Conservation (phyloP, 2,113 vertebrate species). For the Ptilonorhynchus violaceus region DNA sequence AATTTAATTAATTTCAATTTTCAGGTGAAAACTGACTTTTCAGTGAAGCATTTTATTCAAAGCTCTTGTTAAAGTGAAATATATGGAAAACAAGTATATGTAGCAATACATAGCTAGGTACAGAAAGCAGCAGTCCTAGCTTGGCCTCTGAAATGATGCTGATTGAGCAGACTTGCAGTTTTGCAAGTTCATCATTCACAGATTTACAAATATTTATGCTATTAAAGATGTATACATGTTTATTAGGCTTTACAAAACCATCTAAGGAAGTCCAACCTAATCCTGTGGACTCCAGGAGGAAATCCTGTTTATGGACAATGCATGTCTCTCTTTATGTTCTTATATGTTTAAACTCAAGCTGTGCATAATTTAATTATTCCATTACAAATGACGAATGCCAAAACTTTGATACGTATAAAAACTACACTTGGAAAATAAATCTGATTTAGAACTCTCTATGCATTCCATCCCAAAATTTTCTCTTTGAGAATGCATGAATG, state of each 20-base stretch:
- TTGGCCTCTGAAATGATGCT: neutral
- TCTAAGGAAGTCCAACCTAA: neutral
- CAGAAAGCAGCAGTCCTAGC: neutral
- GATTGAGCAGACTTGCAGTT: neutral
- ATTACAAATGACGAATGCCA: neutral
- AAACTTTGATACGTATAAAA: neutral
- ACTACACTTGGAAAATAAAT: neutral
- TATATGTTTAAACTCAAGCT: neutral
- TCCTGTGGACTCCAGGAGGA: neutral
- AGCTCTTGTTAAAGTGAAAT: neutral
- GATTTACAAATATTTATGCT: neutral
- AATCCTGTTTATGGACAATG: neutral
- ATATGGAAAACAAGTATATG: neutral
- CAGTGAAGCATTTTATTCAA: neutral
- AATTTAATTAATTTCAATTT: neutral
- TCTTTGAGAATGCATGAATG: neutral
- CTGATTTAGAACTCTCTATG: neutral
- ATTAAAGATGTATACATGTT: neutral
- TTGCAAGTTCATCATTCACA: neutral
- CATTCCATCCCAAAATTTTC: neutral
- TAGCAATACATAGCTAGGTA: neutral
- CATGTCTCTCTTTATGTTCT: neutral
- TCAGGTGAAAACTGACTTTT: neutral
- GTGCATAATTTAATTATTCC: constrained; percentile 22
- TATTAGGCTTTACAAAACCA: neutral